Conservation (phyloP, 2,888 invertebrate species). For the Rhogogaster chlorosoma region DNA sequence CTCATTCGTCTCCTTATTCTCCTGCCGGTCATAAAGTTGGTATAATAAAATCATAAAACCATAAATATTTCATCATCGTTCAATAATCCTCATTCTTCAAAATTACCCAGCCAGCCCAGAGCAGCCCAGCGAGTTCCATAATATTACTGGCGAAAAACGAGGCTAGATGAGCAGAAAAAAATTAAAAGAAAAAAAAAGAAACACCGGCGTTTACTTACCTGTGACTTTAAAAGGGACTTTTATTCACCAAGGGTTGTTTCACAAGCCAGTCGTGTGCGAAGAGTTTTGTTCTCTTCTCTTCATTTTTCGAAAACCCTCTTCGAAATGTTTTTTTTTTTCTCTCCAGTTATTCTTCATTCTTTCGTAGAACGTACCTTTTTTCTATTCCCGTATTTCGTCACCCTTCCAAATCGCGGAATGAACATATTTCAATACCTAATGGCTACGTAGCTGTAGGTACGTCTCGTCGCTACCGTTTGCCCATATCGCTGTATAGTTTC, state of each 20-base stretch:
- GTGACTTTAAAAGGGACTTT: slow-evolving; percentile 12
- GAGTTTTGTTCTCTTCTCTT: not conserved
- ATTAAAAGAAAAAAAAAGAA: not conserved
- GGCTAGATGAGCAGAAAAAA: not conserved
- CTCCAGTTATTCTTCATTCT: not conserved
- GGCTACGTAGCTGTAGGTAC: too few relatives aligned
- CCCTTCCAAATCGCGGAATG: not conserved
- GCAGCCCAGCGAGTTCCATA: not conserved
- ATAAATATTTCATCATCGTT: slow-evolving; percentile 75
- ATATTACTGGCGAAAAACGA: not conserved
- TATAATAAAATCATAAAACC: slow-evolving; percentile 71
- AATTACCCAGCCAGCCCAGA: not conserved
- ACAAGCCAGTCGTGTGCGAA: not conserved
- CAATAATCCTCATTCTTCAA: slow-evolving; percentile 68
- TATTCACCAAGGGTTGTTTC: not conserved
- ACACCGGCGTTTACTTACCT: not conserved
- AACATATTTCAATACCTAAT: not conserved
- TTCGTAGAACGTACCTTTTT: not conserved
- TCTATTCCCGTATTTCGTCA: not conserved
- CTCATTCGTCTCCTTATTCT: not conserved
- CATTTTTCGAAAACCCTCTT: not conserved
- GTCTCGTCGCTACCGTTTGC: not conserved
- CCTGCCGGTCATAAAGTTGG: slow-evolving; percentile 63
- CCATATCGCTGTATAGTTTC: not conserved
- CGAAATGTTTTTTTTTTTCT: not conserved